phyloP scores from a whole-genome alignment of 2,888 invertebrate species.

The Ichneumoninae sp. region DNA sequence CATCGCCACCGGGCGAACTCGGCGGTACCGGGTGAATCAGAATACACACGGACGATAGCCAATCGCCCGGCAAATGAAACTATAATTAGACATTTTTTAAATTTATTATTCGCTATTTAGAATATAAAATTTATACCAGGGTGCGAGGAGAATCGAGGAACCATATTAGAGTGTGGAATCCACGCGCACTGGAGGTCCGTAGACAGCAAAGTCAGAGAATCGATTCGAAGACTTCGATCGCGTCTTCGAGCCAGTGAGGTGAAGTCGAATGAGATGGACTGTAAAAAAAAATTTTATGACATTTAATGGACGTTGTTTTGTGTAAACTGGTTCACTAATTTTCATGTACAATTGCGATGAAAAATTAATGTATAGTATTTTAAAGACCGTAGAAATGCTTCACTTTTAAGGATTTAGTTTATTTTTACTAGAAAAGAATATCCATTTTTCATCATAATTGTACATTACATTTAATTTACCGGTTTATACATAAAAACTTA shows the following conservation, averaged over 20 bases:
- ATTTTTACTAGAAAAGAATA: neutral
- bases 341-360: neutral
- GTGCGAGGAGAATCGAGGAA: neutral
- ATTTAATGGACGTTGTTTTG: no score
- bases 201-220: neutral
- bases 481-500: neutral
- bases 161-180: neutral
- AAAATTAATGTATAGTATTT: neutral
- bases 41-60: neutral
- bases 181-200: neutral
- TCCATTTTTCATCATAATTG: neutral
- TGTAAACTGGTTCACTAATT: neutral
- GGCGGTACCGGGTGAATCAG: constrained; percentile 1
- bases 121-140: neutral
- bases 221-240: neutral
- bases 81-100: neutral
- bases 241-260: no score
- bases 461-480: neutral
- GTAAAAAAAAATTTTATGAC: no score
- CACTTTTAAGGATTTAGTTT: neutral
- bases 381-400: neutral
- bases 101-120: neutral
- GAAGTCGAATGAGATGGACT: no score
- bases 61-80: neutral
- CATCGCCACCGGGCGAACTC: neutral